Evolutionary conservation across 2,113 vertebrate genomes (phyloP).

Genomic region (Tauraco erythrolophus): DNA sequence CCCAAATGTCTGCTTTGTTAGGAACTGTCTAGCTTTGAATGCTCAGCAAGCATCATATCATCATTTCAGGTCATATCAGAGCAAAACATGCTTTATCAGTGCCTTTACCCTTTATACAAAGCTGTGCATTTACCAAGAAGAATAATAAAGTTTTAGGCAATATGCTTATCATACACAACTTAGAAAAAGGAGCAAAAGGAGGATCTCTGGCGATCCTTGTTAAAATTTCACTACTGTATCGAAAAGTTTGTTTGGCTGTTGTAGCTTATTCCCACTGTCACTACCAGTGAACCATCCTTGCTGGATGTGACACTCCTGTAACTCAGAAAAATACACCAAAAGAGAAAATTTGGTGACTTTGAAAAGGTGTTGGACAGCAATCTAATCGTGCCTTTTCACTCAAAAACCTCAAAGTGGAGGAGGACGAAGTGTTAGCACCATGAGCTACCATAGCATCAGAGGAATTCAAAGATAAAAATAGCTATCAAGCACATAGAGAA

Average conservation of each 20-base stretch:
- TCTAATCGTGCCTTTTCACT: not conserved
- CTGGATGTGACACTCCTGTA: not conserved
- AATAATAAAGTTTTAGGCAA: not conserved
- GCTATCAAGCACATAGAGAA: not conserved
- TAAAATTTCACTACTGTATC: not conserved
- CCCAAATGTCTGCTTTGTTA: conserved; percentile 37
- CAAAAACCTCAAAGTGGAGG: not conserved
- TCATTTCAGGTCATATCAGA: not conserved
- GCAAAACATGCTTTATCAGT: not conserved
- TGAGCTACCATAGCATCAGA: not conserved
- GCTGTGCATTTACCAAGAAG: not conserved
- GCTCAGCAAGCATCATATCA: not conserved
- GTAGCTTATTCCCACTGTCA: not conserved
- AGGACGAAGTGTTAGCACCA: not conserved
- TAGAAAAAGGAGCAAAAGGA: not conserved
- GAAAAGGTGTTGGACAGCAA: not conserved
- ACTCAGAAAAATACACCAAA: not conserved
- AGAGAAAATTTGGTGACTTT: not conserved
- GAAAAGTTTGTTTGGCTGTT: not conserved
- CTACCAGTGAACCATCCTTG: not conserved
- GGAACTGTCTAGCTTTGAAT: conserved; percentile 20
- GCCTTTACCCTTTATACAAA: not conserved
- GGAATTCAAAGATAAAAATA: not conserved
- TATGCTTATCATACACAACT: not conserved
- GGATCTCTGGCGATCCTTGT: not conserved